Evolutionary conservation across 2,113 vertebrate genomes (phyloP).

Genomic region (Prionailurus bengalensis): DNA sequence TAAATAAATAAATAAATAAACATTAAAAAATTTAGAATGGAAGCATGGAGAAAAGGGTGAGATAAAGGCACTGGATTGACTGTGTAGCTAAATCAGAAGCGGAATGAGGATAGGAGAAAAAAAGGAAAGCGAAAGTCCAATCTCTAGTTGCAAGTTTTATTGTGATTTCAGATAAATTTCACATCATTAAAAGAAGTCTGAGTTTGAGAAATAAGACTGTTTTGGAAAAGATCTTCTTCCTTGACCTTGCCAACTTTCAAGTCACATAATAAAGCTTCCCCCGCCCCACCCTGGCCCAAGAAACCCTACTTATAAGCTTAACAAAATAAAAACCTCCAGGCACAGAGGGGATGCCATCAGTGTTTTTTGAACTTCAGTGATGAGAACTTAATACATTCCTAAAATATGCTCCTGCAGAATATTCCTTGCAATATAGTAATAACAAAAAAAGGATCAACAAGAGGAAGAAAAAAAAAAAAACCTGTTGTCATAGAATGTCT

Average conservation of each 20-base stretch:
- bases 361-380: conserved; percentile 18
- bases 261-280: conserved; percentile 10
- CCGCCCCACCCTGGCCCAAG: neutral
- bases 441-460: conserved; percentile 28
- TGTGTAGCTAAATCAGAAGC: conserved; percentile 1
- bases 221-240: conserved; percentile 49
- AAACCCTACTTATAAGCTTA: neutral
- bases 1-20: too few species aligned
- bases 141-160: conserved; percentile 10
- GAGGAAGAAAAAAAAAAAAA: conserved; percentile 7
- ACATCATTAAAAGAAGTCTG: neutral
- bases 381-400: conserved; percentile 21
- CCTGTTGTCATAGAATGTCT: conserved; percentile 34
- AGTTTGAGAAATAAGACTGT: neutral
- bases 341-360: neutral
- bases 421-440: conserved; percentile 31
- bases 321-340: conserved; percentile 30
- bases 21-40: neutral
- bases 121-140: neutral
- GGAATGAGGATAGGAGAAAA: neutral
- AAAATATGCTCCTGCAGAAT: conserved; percentile 36
- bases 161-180: conserved; percentile 46
- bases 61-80: neutral
- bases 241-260: conserved; percentile 47
- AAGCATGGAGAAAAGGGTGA: neutral